Evolutionary conservation across 1,140 invertebrate genomes (phyloP), one percentile per base, ranked within the genome.

Genomic region (Drosophila carrolli): DNA sequence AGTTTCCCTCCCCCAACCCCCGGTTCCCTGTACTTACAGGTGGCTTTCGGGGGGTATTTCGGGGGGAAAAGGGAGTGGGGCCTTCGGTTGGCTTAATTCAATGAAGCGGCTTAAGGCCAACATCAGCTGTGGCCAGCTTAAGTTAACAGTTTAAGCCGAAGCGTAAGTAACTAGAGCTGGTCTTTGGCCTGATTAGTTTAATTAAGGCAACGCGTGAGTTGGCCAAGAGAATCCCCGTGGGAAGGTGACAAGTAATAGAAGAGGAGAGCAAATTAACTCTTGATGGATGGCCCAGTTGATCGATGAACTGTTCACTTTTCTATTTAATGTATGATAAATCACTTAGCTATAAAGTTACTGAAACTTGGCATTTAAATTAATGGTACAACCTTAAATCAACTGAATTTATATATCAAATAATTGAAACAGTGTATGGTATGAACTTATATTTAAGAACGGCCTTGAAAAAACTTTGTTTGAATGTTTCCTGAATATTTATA

Each of bases 11-110:
- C 60, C n/a, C 72, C 78, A 32, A 1, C 8, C 29, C 29, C 29
- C 1, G 29, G 50, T 74, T 75, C 78, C 70, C 57, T 14, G 59
- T 41, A 65, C 37, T 75, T 73, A 61, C 82, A 88, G 82, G 75
- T 88, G 65, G 44, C 27, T 51, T 37, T 37, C 2, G 1, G 50
- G 6, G n/a, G 29, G 29, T 8, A 32, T 32, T 32, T 32, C 3
- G 5, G 14, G 14, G n/a, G 0, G 10, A 10, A 9, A 9, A 6
- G 16, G 8, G 9, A 29, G 9, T 6, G 1, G 13, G 4, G 48
- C 55, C 32, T 53, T 60, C 67, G 51, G 79, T 82, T 82, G 84
- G 72, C 79, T 88, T 86, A 86, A 86, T 88, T 86, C 82, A 86
- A 86, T 86, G 79, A 86, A 76, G 61, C 61, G 61, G 54, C 73